phyloP scores from a whole-genome alignment of 2,888 invertebrate genomes.

The Acrobasis repandana region DNA sequence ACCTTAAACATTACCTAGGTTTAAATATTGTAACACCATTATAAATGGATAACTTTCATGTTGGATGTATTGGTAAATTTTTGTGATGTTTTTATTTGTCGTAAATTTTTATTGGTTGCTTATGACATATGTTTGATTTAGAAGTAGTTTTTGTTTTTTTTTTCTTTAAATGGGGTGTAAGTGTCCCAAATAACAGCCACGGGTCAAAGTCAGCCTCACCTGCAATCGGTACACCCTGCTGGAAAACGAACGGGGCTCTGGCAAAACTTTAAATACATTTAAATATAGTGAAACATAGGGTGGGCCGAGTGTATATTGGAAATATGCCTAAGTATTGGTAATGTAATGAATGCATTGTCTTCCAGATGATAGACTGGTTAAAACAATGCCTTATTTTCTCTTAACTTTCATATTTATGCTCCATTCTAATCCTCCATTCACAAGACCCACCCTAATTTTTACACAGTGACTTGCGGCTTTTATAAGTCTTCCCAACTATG shows the following conservation, averaged over 20 bases:
- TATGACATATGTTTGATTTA: conserved; percentile 15
- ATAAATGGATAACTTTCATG: too few relatives aligned
- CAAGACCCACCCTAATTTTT: too few relatives aligned
- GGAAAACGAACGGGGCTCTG: conserved; percentile 25
- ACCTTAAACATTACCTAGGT: too few relatives aligned
- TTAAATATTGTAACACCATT: too few relatives aligned
- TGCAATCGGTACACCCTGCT: conserved; percentile 25
- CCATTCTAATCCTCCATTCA: too few relatives aligned
- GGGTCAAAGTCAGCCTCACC: conserved; percentile 26
- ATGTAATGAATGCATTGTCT: too few relatives aligned
- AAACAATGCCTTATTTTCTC: too few relatives aligned
- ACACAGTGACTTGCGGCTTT: background rate
- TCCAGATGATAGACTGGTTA: too few relatives aligned
- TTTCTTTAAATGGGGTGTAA: conserved; percentile 21
- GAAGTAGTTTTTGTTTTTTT: conserved; percentile 3
- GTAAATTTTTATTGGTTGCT: background rate
- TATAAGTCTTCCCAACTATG: background rate
- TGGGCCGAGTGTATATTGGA: too few relatives aligned
- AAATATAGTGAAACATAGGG: too few relatives aligned
- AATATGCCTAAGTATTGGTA: too few relatives aligned
- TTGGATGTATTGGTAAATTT: background rate
- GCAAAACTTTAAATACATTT: conserved; percentile 5
- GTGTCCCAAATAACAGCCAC: conserved; percentile 15
- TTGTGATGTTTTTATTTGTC: background rate
- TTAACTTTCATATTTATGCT: too few relatives aligned